phyloP scores from a whole-genome alignment of 2,113 vertebrate species.

The Trogon melanurus region DNA sequence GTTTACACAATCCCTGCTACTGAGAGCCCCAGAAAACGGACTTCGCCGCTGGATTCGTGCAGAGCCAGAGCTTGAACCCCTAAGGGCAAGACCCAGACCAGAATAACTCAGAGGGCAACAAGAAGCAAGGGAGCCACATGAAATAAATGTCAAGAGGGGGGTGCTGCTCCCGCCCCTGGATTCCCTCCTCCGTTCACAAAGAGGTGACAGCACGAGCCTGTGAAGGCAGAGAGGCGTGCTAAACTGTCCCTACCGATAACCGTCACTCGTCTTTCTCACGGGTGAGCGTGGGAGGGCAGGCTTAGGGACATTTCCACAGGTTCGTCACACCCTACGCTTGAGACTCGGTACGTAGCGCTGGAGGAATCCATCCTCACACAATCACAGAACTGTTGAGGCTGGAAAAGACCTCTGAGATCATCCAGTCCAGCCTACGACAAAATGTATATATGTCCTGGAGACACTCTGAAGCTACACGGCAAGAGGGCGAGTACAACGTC shows the following conservation, averaged over 20 bases:
- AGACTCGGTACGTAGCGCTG: accelerated
- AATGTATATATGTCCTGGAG: background rate
- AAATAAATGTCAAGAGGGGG: background rate
- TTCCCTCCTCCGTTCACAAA: accelerated
- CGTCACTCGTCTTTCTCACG: background rate
- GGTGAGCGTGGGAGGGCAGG: background rate
- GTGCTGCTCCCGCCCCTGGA: background rate
- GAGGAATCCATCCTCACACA: background rate
- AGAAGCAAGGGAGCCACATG: background rate
- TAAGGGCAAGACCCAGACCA: background rate
- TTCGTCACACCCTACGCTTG: background rate
- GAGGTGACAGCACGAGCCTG: background rate
- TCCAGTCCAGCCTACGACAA: too few relatives aligned
- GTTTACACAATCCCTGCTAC: background rate
- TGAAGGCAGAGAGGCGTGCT: background rate
- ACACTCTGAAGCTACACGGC: background rate
- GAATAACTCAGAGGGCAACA: background rate
- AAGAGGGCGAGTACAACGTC: background rate
- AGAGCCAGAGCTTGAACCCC: background rate
- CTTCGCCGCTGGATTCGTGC: background rate
- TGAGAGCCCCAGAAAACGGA: background rate
- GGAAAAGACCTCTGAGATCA: too few relatives aligned
- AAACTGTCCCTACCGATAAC: background rate
- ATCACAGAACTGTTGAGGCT: too few relatives aligned
- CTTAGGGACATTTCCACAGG: background rate